Base-by-base conservation (phyloP, 53 echinoderm and acorn worm genomes). In the Temnopleurus reevesii region DNA sequence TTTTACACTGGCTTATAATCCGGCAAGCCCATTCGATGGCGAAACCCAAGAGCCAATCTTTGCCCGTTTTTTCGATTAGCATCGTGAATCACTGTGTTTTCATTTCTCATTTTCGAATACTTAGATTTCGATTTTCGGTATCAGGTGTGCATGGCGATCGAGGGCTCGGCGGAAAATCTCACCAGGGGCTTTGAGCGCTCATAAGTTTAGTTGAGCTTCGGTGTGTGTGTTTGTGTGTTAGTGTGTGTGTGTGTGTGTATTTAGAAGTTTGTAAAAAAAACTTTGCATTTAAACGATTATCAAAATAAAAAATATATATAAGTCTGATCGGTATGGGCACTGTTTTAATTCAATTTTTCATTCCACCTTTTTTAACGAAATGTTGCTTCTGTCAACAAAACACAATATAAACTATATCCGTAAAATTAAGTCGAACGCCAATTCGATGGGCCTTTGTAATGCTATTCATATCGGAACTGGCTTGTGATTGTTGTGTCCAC, bases 1-100 rank as follows among this genome's bases (percentile, higher is more conserved):
- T 79, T 79, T 79, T 47, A 79, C 79, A 79, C 18, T 26, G 51
- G 79, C 79, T 79, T 49, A 79, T 46, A 79, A 79, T 79, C 49
- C 49, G 28, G 49, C 27, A 49, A 25, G 51, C 46, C 79, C 46
- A 79, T 47, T 49, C n/a, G 28, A 17, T 79, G 46, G 79, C 25
- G 79, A 26, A 79, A 79, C 79, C 49, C 13, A 47, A 79, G 71
- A 71, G 71, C 36, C 71, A 71, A 41, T 71, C 43, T 71, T 41
- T 27, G 36, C 6, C n/a, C 36, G 41, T n/a, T 23, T n/a, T n/a
- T 71, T 71, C 71, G 71, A 71, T 38, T 71, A 71, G 19, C n/a
- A 71, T 38, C 8, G 41, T 38, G 71, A 71, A 38, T 6, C n/a
- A 41, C n/a, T 71, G 36, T 13, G 19, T 38, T 41, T 23, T 21